These are phyloP conservation scores for Ctenopoma multispine DNA, from an alignment of 2,797 vertebrate genomes.

Conservation along the genomic window DNA sequence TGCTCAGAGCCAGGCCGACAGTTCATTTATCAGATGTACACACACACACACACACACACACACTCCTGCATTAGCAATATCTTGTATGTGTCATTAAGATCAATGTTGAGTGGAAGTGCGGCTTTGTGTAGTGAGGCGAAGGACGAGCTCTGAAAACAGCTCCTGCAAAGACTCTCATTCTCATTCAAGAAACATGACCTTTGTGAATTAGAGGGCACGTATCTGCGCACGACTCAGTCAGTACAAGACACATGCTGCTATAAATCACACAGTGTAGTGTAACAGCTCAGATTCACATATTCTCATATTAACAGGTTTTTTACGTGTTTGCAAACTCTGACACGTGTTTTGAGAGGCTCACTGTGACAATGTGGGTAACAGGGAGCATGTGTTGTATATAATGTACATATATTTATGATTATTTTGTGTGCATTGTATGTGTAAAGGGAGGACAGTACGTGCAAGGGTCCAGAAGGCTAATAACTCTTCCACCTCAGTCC, in stretches of 20 bases:
- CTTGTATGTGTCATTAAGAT: slow-evolving; percentile 39
- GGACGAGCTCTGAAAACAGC: slow-evolving; percentile 20
- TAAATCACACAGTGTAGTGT: slow-evolving; percentile 28
- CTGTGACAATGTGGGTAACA: not conserved
- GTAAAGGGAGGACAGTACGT: slow-evolving; percentile 4
- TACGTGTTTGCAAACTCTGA: not conserved
- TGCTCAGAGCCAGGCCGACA: slow-evolving; percentile 18
- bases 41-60: slow-evolving; percentile 13
- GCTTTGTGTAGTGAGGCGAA: slow-evolving; percentile 1
- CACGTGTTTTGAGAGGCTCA: not conserved
- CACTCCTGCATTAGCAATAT: slow-evolving; percentile 12
- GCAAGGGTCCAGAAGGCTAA: slow-evolving; percentile 13
- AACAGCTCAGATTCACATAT: slow-evolving; percentile 4
- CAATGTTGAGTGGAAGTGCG: slow-evolving; percentile 22
- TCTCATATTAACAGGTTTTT: not conserved
- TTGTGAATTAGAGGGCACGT: slow-evolving; percentile 14
- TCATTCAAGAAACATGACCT: slow-evolving; percentile 34
- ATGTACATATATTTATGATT: not conserved
- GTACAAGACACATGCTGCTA: slow-evolving; percentile 8
- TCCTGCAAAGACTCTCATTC: slow-evolving; percentile 8
- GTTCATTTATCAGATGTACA: slow-evolving; percentile 18
- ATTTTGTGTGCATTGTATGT: not conserved
- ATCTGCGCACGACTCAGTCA: not conserved
- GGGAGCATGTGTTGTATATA: not conserved
- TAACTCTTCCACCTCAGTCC: slow-evolving; percentile 28